Percentiles rank a stretch among this genome's conserved stretches.
These are phyloP conservation scores for Chelon auratus DNA, from an alignment of 2,797 vertebrate species.

Conservation along the genomic window DNA sequence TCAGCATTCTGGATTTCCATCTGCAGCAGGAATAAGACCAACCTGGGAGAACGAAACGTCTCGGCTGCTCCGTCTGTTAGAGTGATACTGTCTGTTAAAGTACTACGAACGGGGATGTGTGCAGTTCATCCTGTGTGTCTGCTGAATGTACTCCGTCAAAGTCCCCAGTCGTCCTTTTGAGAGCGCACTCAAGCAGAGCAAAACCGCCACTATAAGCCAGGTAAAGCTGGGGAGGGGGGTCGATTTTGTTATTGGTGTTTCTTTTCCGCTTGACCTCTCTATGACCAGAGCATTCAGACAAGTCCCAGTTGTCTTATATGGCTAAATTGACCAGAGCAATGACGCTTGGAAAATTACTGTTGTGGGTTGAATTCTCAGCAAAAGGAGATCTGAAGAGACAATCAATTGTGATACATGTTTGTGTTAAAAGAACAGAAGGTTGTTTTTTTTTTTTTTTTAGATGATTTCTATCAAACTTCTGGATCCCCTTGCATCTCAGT, in stretches of 20 bases:
- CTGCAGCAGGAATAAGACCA: conserved; percentile 50
- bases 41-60: conserved; percentile 62
- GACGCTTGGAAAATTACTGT: conserved; percentile 58
- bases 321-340: conserved; percentile 56
- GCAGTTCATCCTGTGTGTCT: conserved; percentile 45
- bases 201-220: conserved; percentile 44
- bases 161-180: conserved; percentile 54
- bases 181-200: conserved; percentile 62
- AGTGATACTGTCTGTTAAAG: conserved; percentile 67
- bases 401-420: conserved; percentile 44
- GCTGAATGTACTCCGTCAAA: conserved; percentile 62
- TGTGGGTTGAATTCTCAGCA: conserved; percentile 53
- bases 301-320: conserved; percentile 66
- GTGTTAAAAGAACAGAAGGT: conserved; percentile 42
- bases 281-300: conserved; percentile 56
- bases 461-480: conserved; percentile 45
- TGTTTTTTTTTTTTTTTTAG: conserved; percentile 30
- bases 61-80: conserved; percentile 59
- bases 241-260: conserved; percentile 66
- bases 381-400: conserved; percentile 45
- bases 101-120: conserved; percentile 39
- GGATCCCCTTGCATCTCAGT: conserved; percentile 12
- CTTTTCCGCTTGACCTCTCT: conserved; percentile 64
- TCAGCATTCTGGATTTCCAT: conserved; percentile 63
- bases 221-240: conserved; percentile 46